Base-by-base conservation (phyloP, 2,888 invertebrate genomes). In the Punctoribates punctum region DNA sequence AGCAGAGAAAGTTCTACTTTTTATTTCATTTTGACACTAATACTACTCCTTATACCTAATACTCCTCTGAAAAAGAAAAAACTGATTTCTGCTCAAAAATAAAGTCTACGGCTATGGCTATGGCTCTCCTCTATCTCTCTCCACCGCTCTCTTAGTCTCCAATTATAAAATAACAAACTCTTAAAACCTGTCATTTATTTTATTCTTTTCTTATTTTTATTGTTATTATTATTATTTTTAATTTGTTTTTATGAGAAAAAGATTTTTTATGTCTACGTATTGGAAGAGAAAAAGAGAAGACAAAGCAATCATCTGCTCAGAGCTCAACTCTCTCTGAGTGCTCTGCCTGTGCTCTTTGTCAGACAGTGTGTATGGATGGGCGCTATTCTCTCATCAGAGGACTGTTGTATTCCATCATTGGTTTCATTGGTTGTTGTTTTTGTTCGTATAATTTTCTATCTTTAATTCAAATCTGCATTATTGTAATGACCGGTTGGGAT, bases 11-110 rank as follows among this genome's bases (percentile, higher is more conserved):
- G 67, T 67, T 67, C n/a, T 67, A 67, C 67, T 67, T 67, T 67
- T 67, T 67, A 67, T 67, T 67, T 67, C 34, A 67, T 67, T 67
- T 42, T 67, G 67, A 67, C 67, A 67, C 67, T 67, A 67, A 67
- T 67, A 38, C 42, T 42, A 67, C 38, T 20, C 27, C 27, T 27
- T 13, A 62, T 23, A 27, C 29, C 25, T n/a, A 54, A n/a, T n/a
- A n/a, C n/a, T n/a, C n/a, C n/a, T n/a, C 20, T 17, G 17, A 11
- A n/a, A 54, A 17, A 54, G 4, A 20, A 62, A 62, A 62, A 62
- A 29, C 13, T 29, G 25, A 29, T 62, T 62, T 62, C 23, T 62
- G 9, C 1, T 13, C 62, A 25, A 6, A 62, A 62, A 62, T 62
- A 62, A 23, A 57, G 13, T 27, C 62, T 62, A 62, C 29, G n/a